A percentile compares a stretch with the other conserved stretches of the same genome.
These are phyloP conservation scores for Hestina assimilis DNA, from an alignment of 1,140 invertebrate species.

Conservation along the genomic window DNA sequence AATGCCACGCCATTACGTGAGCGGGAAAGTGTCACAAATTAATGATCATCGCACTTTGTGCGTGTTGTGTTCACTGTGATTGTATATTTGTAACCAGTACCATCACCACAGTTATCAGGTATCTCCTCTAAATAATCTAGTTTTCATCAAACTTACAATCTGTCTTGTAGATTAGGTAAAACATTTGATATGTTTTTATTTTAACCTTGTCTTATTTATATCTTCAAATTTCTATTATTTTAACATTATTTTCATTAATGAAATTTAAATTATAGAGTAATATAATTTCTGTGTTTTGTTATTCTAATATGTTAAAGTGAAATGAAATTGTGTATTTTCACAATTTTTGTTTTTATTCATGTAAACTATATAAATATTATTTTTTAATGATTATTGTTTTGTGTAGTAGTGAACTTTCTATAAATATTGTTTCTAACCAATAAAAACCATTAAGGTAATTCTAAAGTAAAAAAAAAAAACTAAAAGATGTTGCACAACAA, in stretches of 20 bases:
- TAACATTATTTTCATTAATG: too few species aligned
- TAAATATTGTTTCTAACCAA: too few species aligned
- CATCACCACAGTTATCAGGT: conserved; percentile 52
- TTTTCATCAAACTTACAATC: conserved; percentile 13
- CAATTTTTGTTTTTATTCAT: background rate
- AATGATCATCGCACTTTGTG: conserved; percentile 41
- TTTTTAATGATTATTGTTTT: too few species aligned
- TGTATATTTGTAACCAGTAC: conserved; percentile 53
- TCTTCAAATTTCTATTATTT: too few species aligned
- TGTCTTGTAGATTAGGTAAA: conserved; percentile 12
- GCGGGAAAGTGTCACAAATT: conserved; percentile 48
- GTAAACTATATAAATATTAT: background rate
- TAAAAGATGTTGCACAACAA: too few species aligned
- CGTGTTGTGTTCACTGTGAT: conserved; percentile 48
- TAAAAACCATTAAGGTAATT: too few species aligned
- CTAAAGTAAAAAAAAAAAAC: too few species aligned
- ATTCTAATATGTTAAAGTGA: background rate
- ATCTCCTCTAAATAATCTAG: conserved; percentile 42
- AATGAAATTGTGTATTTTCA: background rate
- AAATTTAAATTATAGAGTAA: too few species aligned
- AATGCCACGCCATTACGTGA: conserved; percentile 48
- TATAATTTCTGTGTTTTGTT: too few species aligned
- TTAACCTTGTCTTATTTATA: background rate
- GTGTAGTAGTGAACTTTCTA: too few species aligned
- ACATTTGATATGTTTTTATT: background rate